Evolutionary conservation across 2,113 vertebrate species (phyloP).

Genomic region (Pithys albifrons): DNA sequence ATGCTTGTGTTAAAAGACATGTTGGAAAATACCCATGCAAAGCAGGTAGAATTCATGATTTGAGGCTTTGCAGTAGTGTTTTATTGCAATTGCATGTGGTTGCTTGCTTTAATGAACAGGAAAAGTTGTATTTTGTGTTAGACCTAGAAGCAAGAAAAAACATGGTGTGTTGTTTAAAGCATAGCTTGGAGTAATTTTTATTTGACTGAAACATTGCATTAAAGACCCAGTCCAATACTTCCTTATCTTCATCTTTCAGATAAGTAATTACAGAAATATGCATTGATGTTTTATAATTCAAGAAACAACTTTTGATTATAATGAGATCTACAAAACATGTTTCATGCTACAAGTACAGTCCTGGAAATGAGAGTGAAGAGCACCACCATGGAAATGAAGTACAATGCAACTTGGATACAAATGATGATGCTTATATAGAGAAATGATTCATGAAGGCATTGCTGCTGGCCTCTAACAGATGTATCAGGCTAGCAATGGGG

Average conservation of each 20-base stretch:
- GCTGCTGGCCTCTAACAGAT: not conserved
- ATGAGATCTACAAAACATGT: not conserved
- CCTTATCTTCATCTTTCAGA: not conserved
- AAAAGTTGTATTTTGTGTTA: not conserved
- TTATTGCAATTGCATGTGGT: not conserved
- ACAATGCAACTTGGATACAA: not conserved
- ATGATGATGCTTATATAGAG: not conserved
- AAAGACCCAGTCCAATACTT: not conserved
- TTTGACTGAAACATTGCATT: not conserved
- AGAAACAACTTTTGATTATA: not conserved
- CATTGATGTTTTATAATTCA: not conserved
- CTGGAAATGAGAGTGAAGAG: not conserved
- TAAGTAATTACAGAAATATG: not conserved
- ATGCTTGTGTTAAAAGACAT: not conserved
- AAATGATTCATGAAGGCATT: not conserved
- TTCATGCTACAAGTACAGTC: fast-evolving
- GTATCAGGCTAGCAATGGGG: not conserved
- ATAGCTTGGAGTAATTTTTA: not conserved
- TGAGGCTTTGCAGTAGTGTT: not conserved
- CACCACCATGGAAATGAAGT: not conserved
- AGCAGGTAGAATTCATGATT: not conserved
- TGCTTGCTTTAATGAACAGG: not conserved
- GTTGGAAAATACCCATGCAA: not conserved
- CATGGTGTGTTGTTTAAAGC: not conserved
- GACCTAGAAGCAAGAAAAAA: not conserved